Conservation (phyloP, 2,888 invertebrate genomes). For the Hemicrepidius hirtus region DNA sequence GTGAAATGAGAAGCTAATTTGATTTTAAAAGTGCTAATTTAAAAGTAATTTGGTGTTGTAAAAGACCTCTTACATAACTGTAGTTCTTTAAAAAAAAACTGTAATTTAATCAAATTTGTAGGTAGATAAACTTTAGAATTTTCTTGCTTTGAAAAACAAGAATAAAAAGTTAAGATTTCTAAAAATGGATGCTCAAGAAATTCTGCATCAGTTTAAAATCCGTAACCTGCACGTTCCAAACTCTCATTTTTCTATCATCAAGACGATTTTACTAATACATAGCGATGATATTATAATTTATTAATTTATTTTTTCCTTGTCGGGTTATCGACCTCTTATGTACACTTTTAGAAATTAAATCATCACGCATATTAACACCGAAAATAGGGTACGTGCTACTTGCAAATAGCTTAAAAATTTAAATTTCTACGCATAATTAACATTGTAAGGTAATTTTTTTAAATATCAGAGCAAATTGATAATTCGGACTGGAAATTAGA, state of each 20-base stretch:
- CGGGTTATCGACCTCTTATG: slow-evolving; percentile 17
- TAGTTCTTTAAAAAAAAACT: no score
- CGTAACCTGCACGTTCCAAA: background rate
- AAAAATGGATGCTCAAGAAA: slow-evolving; percentile 13
- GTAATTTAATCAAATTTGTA: no score
- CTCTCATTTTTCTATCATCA: slow-evolving; percentile 19
- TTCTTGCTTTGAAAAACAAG: background rate
- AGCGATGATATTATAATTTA: slow-evolving; percentile 21
- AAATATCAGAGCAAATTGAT: no score
- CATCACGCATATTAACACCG: background rate
- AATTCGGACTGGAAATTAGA: no score
- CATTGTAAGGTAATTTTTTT: no score
- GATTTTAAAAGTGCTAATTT: slow-evolving; percentile 6
- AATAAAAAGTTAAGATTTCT: background rate
- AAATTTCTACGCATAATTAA: no score
- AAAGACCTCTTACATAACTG: no score
- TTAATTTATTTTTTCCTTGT: slow-evolving; percentile 23
- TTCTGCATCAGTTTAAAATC: slow-evolving; percentile 4
- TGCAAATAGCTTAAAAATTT: no score
- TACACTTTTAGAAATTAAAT: slow-evolving; percentile 6
- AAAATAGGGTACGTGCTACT: no score
- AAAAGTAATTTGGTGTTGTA: slow-evolving; percentile 7
- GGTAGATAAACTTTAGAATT: background rate
- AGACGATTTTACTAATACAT: slow-evolving; percentile 7
- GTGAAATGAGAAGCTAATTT: background rate